Percentiles rank a stretch among this genome's conserved stretches.
Evolutionary conservation across 2,113 vertebrate species (phyloP).

Genomic region (Pteruthius melanotis): DNA sequence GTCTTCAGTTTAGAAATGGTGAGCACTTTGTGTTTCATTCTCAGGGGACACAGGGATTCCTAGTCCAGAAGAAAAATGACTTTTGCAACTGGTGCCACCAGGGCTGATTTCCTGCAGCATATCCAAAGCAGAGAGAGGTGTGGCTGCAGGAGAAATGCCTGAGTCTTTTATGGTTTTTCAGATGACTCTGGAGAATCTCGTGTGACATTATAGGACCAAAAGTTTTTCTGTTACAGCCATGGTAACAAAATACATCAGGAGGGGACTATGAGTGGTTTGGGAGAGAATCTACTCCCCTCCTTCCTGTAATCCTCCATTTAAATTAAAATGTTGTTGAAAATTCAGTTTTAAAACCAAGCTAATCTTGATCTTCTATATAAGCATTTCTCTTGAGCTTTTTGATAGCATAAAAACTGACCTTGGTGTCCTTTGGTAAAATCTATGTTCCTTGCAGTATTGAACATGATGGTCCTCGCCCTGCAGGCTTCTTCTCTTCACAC

Average conservation of each 20-base stretch:
- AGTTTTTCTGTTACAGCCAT: not conserved
- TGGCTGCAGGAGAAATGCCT: not conserved
- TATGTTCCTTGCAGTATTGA: not conserved
- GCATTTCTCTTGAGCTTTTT: not conserved
- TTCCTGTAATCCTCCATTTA: not conserved
- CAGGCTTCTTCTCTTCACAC: constrained; percentile 7
- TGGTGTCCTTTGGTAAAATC: not conserved
- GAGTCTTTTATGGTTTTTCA: not conserved
- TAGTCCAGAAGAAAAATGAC: not conserved
- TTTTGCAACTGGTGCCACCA: not conserved
- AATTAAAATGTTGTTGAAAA: not conserved
- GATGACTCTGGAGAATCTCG: not conserved
- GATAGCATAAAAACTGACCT: not conserved
- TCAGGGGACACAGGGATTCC: not conserved
- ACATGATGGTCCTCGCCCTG: not conserved
- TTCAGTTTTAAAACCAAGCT: not conserved
- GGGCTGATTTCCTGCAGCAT: not conserved
- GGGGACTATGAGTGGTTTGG: not conserved
- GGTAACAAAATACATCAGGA: not conserved
- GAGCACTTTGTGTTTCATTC: not conserved
- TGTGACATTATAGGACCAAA: not conserved
- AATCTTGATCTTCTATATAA: not conserved
- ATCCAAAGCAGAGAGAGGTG: not conserved
- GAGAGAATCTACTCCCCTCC: not conserved
- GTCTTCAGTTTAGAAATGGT: not conserved